These are phyloP conservation scores for Tapirus terrestris DNA, from an alignment of 2,113 vertebrate species.

Conservation along the genomic window DNA sequence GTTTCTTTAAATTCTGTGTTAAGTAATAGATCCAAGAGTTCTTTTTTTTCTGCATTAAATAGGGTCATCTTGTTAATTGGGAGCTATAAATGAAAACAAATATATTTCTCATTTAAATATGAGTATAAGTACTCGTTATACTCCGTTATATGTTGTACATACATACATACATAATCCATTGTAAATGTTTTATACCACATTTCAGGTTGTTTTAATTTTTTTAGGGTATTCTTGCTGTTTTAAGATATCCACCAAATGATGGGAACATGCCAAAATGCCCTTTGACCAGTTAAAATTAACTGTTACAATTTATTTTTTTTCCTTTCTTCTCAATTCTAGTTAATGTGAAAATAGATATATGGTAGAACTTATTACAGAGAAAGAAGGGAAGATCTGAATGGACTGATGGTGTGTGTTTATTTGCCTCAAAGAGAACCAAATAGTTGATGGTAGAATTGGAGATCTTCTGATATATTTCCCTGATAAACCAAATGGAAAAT, in stretches of 20 bases:
- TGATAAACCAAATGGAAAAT: not conserved
- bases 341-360: not conserved
- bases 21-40: conserved; percentile 15
- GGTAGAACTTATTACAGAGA: not conserved
- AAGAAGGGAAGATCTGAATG: not conserved
- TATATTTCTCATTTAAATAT: conserved; percentile 20
- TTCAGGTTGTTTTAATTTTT: not conserved
- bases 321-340: not conserved
- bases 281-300: conserved; percentile 8
- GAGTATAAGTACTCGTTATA: not conserved
- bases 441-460: not conserved
- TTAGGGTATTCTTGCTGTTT: not conserved
- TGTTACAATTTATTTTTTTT: not conserved
- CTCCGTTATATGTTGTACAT: no score
- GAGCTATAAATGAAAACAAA: not conserved
- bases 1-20: conserved; percentile 9
- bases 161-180: not conserved
- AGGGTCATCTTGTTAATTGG: not conserved
- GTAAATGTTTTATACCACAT: not conserved
- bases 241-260: not conserved
- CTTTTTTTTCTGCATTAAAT: not conserved
- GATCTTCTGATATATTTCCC: not conserved
- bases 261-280: not conserved
- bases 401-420: not conserved
- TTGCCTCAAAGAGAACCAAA: not conserved